Conservation (phyloP, 2,888 invertebrate genomes). For the Hemistola chrysoprasaria region DNA sequence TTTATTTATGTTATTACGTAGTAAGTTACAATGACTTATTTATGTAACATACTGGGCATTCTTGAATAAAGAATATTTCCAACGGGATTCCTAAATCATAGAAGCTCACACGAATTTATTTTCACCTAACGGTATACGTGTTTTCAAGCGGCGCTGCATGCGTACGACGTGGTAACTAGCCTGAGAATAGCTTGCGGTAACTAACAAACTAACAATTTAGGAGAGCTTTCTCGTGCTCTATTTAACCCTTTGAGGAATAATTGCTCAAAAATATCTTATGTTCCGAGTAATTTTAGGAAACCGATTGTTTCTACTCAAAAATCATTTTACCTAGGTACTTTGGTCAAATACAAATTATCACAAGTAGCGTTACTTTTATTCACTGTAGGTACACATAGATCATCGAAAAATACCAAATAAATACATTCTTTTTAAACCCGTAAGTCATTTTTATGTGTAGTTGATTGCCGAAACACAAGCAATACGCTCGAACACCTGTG, state of each 20-base stretch:
- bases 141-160: slow-evolving; percentile 6
- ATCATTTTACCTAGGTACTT: too few species aligned
- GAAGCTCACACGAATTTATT: slow-evolving; percentile 1
- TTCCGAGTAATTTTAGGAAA: too few species aligned
- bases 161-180: slow-evolving; percentile 11
- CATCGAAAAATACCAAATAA: background rate
- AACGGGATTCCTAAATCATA: too few species aligned
- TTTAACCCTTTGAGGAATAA: slow-evolving; percentile 3
- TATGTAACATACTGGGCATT: too few species aligned
- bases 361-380: too few species aligned
- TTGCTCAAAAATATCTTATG: too few species aligned
- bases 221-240: slow-evolving; percentile 8
- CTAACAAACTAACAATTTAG: slow-evolving; percentile 1
- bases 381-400: too few species aligned
- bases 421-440: background rate
- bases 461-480: slow-evolving; percentile 10
- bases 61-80: slow-evolving; percentile 2
- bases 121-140: slow-evolving; percentile 4
- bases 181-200: slow-evolving; percentile 7
- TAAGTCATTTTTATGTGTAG: slow-evolving; percentile 1
- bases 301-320: too few species aligned
- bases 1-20: too few species aligned
- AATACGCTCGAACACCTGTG: slow-evolving; percentile 15
- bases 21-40: too few species aligned
- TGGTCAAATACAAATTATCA: too few species aligned